Evolutionary conservation across 2,888 invertebrate genomes (phyloP), one percentile per base, ranked within the genome.

Genomic region (Stomorhina lunata): DNA sequence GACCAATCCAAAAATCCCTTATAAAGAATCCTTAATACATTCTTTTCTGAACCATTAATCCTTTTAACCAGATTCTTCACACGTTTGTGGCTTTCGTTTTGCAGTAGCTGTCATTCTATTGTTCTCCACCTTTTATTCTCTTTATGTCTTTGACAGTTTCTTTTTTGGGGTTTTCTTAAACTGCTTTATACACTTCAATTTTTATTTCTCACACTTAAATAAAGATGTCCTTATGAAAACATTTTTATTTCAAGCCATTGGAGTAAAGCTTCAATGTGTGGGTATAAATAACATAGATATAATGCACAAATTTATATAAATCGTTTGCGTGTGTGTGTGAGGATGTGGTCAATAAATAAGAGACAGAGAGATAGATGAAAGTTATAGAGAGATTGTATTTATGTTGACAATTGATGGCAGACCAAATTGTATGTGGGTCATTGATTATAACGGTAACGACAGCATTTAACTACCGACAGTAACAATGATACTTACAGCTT

Each of bases 401-500:
- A 12, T 72, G 77, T 81, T 71, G 75, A 82, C 82, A 79, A 79
- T 82, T 82, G 79, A 82, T 71, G 65, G 66, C 75, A 79, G 71
- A 61, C 65, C 79, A 71, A 66, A 75, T 79, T 71, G 68, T 61
- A 71, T 82, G 57, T 79, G 82, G 79, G 79, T 79, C 82, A 82
- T 79, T 82, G 82, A 79, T 79, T 79, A 79, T 76, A 76, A 79
- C 59, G 71, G 75, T 65, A 79, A 75, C 27, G 78, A 75, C 72
- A 57, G 10, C 25, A 29, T 34, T 55, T 50, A 61, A 63, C 61
- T 43, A 27, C 17, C 17, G 43, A 43, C 17, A 50, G 27, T 25
- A 25, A 29, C n/a, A 61, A 20, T 34, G 9, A 57, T 68, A 15
- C n/a, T 27, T 15, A 63, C 17, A n/a, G 6, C 69, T 37, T 61